Conservation (phyloP, 2,888 invertebrate genomes). For the Parascotia fuliginaria region DNA sequence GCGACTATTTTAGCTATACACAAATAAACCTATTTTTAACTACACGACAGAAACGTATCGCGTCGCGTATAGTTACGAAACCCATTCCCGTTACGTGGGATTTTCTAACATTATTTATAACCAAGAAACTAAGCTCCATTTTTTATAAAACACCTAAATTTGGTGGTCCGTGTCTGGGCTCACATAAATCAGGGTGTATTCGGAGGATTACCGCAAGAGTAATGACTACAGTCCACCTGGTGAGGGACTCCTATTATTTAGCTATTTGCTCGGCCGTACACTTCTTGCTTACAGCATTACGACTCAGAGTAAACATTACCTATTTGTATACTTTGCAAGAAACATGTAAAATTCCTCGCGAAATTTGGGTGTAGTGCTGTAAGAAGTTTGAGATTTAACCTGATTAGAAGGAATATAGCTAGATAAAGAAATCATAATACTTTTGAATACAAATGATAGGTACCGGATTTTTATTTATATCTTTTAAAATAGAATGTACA, state of each 20-base stretch:
- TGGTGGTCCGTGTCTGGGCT: conserved; percentile 76
- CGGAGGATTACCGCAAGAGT: conserved; percentile 83
- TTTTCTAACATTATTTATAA: conserved; percentile 78
- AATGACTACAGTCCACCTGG: conserved; percentile 84
- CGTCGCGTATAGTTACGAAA: conserved; percentile 44
- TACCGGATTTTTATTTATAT: too few relatives aligned
- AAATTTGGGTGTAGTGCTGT: too few relatives aligned
- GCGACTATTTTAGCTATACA: conserved; percentile 6
- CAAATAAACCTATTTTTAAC: conserved; percentile 32
- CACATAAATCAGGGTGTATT: conserved; percentile 82
- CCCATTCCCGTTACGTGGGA: conserved; percentile 61
- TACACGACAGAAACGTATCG: conserved; percentile 30
- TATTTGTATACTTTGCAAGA: too few relatives aligned
- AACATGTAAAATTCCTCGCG: too few relatives aligned
- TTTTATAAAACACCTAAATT: conserved; percentile 84
- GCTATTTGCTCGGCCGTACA: conserved; percentile 72
- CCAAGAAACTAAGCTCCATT: conserved; percentile 79
- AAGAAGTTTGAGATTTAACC: too few relatives aligned
- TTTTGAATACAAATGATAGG: too few relatives aligned
- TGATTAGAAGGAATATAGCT: too few relatives aligned
- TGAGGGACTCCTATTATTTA: conserved; percentile 78
- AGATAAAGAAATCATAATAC: too few relatives aligned
- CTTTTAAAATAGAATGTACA: too few relatives aligned
- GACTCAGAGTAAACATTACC: too few relatives aligned
- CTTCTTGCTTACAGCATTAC: conserved; percentile 27